phyloP scores from a whole-genome alignment of 2,113 vertebrate species.

The Mustelus asterias region DNA sequence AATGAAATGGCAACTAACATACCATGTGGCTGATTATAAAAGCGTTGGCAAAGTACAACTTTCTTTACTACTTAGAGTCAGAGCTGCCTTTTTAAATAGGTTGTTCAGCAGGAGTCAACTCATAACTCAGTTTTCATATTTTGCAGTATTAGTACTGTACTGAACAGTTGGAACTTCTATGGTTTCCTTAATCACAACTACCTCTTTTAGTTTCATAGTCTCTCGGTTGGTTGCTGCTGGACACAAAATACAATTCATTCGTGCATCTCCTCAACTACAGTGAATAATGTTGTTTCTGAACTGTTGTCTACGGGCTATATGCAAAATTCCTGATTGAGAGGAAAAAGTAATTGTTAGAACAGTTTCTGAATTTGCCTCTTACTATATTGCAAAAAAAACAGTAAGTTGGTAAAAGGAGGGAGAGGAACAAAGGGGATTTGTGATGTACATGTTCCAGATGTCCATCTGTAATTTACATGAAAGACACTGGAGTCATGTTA shows the following conservation, averaged over 20 bases:
- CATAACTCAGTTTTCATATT: slow-evolving; percentile 25
- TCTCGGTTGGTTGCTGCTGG: slow-evolving; percentile 21
- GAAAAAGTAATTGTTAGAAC: neutral
- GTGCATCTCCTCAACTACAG: neutral
- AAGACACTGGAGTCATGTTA: neutral
- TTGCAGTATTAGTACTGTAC: slow-evolving; percentile 29
- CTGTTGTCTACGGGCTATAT: neutral
- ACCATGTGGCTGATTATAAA: neutral
- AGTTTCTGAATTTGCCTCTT: neutral
- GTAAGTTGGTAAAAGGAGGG: slow-evolving; percentile 26
- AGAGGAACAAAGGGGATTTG: neutral
- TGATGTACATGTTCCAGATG: neutral
- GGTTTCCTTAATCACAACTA: slow-evolving; percentile 32
- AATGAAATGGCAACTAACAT: neutral
- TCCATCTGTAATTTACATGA: neutral
- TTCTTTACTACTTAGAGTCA: neutral
- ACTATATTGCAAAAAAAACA: neutral
- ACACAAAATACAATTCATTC: slow-evolving; percentile 34
- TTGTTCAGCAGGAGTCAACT: slow-evolving; percentile 26
- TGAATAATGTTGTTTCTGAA: slow-evolving; percentile 17
- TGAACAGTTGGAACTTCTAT: slow-evolving; percentile 4
- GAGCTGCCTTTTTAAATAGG: neutral
- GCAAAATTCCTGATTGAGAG: neutral
- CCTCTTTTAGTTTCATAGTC: slow-evolving; percentile 31
- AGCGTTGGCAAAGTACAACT: slow-evolving; percentile 1